These are phyloP conservation scores for Perithous albicinctus DNA, from an alignment of 2,888 invertebrate genomes.

Conservation along the genomic window DNA sequence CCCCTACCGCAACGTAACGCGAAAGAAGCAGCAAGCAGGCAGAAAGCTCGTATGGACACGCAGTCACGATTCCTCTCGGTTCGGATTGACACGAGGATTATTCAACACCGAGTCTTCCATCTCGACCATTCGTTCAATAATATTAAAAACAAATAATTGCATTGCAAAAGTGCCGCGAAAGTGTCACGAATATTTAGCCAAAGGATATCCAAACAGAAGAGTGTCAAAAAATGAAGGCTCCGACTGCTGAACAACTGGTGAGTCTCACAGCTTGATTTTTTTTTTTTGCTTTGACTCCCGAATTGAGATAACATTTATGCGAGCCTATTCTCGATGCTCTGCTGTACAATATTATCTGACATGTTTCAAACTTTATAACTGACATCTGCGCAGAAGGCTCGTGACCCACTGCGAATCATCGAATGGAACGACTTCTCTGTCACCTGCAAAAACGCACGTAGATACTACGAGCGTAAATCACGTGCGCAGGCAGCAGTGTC, in stretches of 20 bases:
- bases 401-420: not conserved
- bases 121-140: not conserved
- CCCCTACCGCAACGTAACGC: slow-evolving; percentile 3
- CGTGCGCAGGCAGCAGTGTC: slow-evolving; percentile 37
- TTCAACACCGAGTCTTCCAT: not conserved
- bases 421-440: not conserved
- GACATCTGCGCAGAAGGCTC: not conserved
- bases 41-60: not conserved
- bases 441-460: not conserved
- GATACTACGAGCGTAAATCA: not conserved
- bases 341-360: not conserved
- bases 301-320: slow-evolving; percentile 21
- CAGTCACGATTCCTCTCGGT: slow-evolving; percentile 49
- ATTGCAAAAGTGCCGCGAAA: slow-evolving; percentile 9
- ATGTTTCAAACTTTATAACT: not conserved
- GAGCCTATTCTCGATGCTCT: not conserved
- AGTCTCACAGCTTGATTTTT: slow-evolving; percentile 57
- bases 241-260: slow-evolving; percentile 69
- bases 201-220: not conserved
- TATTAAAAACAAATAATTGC: not conserved
- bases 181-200: not conserved
- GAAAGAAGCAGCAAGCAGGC: slow-evolving; percentile 1
- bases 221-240: slow-evolving; percentile 67
- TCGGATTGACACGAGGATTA: slow-evolving; percentile 31
- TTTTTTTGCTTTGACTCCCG: slow-evolving; percentile 22